phyloP scores from a whole-genome alignment of 1,140 invertebrate species.

The Danaus plexippus region DNA sequence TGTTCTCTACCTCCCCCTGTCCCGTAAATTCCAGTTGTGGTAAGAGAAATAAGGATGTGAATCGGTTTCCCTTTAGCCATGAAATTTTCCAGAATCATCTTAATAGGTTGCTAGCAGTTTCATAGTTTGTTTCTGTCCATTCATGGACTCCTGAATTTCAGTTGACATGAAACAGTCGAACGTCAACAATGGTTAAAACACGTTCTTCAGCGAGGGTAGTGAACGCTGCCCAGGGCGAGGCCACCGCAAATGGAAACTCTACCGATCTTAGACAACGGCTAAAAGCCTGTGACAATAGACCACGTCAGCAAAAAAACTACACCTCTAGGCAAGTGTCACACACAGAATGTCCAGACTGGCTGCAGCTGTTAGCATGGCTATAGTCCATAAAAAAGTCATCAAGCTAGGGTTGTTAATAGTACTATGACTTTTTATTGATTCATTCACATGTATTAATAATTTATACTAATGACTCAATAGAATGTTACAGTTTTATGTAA shows the following conservation, averaged over 20 bases:
- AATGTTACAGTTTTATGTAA: too few species aligned
- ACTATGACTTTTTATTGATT: background rate
- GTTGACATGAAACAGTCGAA: constrained; percentile 65
- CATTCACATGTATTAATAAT: too few species aligned
- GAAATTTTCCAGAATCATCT: constrained; percentile 64
- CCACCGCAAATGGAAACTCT: constrained; percentile 59
- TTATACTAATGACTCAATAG: too few species aligned
- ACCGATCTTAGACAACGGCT: constrained; percentile 60
- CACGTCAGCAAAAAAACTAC: constrained; percentile 49
- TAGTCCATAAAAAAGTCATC: background rate
- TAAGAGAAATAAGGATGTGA: constrained; percentile 64
- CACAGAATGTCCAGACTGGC: constrained; percentile 35
- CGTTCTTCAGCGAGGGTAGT: constrained; percentile 68
- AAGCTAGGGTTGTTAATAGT: too few species aligned
- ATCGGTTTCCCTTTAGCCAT: constrained; percentile 29
- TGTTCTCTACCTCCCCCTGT: constrained; percentile 48
- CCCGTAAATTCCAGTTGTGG: constrained; percentile 32
- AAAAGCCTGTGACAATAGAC: constrained; percentile 55
- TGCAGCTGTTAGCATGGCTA: constrained; percentile 37
- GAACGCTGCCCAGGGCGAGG: constrained; percentile 48
- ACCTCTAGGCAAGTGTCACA: constrained; percentile 56
- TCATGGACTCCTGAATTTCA: constrained; percentile 65
- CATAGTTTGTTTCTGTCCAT: constrained; percentile 53
- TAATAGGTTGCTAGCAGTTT: constrained; percentile 38
- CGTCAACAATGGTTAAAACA: constrained; percentile 72